phyloP scores from a whole-genome alignment of 2,113 vertebrate genomes.

The Amazona vittata region DNA sequence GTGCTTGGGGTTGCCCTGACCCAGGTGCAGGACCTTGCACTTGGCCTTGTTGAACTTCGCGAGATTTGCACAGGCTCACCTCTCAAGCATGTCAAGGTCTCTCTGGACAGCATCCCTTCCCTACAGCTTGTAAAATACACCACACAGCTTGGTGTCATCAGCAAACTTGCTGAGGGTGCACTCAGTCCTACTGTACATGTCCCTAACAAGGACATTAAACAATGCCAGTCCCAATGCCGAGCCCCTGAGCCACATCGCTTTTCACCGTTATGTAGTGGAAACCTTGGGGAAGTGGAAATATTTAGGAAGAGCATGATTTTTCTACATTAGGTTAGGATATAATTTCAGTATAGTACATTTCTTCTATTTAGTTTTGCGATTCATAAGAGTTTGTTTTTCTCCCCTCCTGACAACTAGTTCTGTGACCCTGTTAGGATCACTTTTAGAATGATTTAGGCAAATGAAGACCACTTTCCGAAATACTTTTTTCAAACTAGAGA shows the following conservation, averaged over 20 bases:
- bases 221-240: fast-evolving
- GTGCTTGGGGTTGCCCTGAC: not conserved
- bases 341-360: not conserved
- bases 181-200: not conserved
- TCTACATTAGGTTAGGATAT: not conserved
- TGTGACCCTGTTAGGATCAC: not conserved
- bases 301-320: not conserved
- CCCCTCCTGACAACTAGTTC: not conserved
- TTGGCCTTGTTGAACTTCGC: not conserved
- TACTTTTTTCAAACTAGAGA: not conserved
- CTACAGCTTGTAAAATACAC: fast-evolving
- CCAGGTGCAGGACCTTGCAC: not conserved
- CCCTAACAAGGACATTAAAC: not conserved
- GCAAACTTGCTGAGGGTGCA: not conserved
- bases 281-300: not conserved
- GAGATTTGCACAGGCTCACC: not conserved
- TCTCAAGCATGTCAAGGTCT: not conserved
- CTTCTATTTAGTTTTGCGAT: not conserved
- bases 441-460: not conserved
- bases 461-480: not conserved
- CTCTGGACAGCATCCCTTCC: not conserved
- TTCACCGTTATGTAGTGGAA: not conserved
- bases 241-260: not conserved
- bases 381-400: not conserved
- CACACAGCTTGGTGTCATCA: not conserved